Base-by-base conservation (phyloP, 2,888 invertebrate genomes). In the Tetragonula carbonaria region DNA sequence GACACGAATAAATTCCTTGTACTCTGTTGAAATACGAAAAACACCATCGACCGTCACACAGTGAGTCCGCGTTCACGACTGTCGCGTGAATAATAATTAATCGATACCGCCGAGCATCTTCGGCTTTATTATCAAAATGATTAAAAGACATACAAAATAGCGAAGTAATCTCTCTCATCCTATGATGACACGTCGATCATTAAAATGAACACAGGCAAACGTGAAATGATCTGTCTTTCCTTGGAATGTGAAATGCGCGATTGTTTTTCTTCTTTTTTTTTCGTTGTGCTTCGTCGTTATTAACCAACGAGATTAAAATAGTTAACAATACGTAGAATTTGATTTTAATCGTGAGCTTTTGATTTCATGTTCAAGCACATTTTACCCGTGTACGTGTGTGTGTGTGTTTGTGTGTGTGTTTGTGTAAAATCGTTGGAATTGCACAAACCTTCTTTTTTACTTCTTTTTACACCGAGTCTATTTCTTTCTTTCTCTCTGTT, bases 171-270 rank as follows among this genome's bases (percentile, higher is more conserved):
- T 33, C 70, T 74, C 18, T 33, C 70, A 50, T 33, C 55, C 51
- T 50, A 59, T 28, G 28, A 28, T 28, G 33, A 83, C 18, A 62
- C 18, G 55, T 70, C 62, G 57, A 70, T 74, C 74, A 59, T 68
- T 66, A 72, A 63, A 86, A 82, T 82, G 81, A 87, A 88, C 88
- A 87, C 82, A 85, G 59, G 73, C 66, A 38, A 78, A 55, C 59
- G 66, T 74, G 66, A 80, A 67, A 75, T 72, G 73, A 86, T 81
- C 62, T 75, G 63, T 75, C 74, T 79, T 71, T 67, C 78, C 85
- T 86, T 75, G 88, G 84, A 80, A 84, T 89, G 84, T 87, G 86
- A 84, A 84, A 88, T 83, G 80, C 78, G 82, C 83, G 76, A 79
- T 80, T 71, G 72, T 87, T 38, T 8, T 38, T 38, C 38, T 38